Conservation (phyloP, 2,888 invertebrate species). For the Leucoptera coffeella region DNA sequence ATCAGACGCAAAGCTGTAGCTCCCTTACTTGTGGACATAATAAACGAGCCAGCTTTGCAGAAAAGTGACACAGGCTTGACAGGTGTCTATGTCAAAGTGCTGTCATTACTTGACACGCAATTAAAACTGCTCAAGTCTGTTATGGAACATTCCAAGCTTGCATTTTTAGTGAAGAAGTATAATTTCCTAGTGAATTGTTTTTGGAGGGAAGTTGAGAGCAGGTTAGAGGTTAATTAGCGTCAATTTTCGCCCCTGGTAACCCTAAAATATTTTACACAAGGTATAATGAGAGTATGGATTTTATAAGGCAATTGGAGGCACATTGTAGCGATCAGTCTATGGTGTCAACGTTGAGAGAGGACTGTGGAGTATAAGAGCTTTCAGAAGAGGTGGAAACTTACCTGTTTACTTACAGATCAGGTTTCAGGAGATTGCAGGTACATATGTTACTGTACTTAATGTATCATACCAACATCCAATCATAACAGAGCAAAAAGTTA, state of each 20-base stretch:
- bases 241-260: conserved; percentile 89
- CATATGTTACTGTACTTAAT: not conserved
- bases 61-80: conserved; percentile 58
- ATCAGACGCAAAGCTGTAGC: conserved; percentile 63
- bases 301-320: conserved; percentile 65
- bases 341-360: conserved; percentile 51
- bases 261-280: conserved; percentile 81
- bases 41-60: conserved; percentile 61
- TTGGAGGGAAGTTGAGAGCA: conserved; percentile 80
- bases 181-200: conserved; percentile 70
- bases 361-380: conserved; percentile 72
- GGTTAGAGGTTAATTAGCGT: conserved; percentile 73
- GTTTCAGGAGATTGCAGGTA: conserved; percentile 87
- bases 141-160: conserved; percentile 43
- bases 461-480: not conserved
- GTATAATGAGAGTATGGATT: conserved; percentile 72
- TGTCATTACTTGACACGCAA: conserved; percentile 65
- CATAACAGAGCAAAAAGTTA: no score
- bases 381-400: conserved; percentile 83
- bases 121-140: conserved; percentile 51
- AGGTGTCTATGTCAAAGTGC: conserved; percentile 65
- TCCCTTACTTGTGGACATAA: conserved; percentile 62
- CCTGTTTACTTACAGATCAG: conserved; percentile 95
- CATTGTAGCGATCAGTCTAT: conserved; percentile 56
- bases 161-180: conserved; percentile 31